Conservation (phyloP, 2,888 invertebrate species). For the Cosmia trapezina region DNA sequence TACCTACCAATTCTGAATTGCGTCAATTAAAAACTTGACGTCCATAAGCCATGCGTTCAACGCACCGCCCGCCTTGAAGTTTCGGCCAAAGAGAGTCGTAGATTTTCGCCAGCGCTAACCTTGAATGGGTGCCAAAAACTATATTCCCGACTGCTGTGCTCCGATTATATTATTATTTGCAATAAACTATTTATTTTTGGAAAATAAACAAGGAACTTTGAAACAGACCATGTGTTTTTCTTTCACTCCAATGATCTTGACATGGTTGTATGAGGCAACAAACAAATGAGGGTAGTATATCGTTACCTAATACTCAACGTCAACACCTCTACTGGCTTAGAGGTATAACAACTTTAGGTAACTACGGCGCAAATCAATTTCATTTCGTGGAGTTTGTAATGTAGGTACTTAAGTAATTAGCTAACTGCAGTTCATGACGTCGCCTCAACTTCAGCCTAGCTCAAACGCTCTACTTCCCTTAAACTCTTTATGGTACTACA, state of each 20-base stretch:
- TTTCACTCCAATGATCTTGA: background rate
- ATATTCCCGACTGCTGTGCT: slow-evolving; percentile 78
- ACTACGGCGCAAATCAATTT: background rate
- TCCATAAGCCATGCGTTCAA: slow-evolving; percentile 75
- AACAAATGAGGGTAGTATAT: background rate
- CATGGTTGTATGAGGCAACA: too few relatives aligned
- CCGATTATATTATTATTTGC: slow-evolving; percentile 72
- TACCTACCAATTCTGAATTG: too few relatives aligned
- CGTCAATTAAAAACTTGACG: slow-evolving; percentile 81
- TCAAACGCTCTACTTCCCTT: too few relatives aligned
- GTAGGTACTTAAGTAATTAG: too few relatives aligned
- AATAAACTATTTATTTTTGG: slow-evolving; percentile 75
- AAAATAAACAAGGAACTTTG: slow-evolving; percentile 75
- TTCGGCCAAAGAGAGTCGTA: slow-evolving; percentile 88
- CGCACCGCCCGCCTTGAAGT: slow-evolving; percentile 76
- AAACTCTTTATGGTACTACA: too few relatives aligned
- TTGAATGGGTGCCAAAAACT: slow-evolving; percentile 88
- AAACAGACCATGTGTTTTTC: slow-evolving; percentile 38
- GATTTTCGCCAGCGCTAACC: slow-evolving; percentile 83
- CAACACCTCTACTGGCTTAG: background rate
- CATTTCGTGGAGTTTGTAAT: background rate
- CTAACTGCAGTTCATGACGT: background rate
- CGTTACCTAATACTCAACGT: too few relatives aligned
- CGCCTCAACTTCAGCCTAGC: background rate
- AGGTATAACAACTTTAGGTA: background rate